Evolutionary conservation across 2,797 vertebrate genomes (phyloP).

Genomic region (Setipinna tenuifilis): DNA sequence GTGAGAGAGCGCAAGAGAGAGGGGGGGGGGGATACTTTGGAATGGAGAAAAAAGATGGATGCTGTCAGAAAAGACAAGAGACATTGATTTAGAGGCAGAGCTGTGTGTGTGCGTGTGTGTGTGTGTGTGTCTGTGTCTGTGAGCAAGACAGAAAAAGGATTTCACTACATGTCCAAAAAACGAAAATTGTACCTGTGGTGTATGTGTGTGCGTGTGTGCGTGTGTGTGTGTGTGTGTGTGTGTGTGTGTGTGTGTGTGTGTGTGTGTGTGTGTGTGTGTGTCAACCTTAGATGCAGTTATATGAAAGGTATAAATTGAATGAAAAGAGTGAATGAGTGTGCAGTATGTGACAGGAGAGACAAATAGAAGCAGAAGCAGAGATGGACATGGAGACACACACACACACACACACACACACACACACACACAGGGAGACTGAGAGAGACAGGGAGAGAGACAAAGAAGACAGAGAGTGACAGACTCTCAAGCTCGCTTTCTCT

Average conservation of each 20-base stretch:
- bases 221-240: conserved; percentile 26
- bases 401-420: not conserved
- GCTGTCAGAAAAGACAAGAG: too few relatives aligned
- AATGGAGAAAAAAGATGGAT: too few relatives aligned
- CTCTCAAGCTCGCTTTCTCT: too few relatives aligned
- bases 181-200: conserved; percentile 6
- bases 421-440: too few relatives aligned
- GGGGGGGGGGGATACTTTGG: not conserved
- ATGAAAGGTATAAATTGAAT: not conserved
- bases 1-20: not conserved
- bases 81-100: too few relatives aligned
- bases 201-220: conserved; percentile 11
- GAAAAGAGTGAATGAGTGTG: not conserved
- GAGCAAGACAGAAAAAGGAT: not conserved
- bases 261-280: not conserved
- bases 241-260: conserved; percentile 21
- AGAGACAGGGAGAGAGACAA: too few relatives aligned
- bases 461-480: too few relatives aligned
- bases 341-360: not conserved
- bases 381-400: not conserved
- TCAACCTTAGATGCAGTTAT: not conserved
- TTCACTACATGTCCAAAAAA: conserved; percentile 29
- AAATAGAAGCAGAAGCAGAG: not conserved
- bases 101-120: too few relatives aligned
- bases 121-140: too few relatives aligned